Conservation (phyloP, 2,888 invertebrate genomes). For the Stenoptilia bipunctidactyla region DNA sequence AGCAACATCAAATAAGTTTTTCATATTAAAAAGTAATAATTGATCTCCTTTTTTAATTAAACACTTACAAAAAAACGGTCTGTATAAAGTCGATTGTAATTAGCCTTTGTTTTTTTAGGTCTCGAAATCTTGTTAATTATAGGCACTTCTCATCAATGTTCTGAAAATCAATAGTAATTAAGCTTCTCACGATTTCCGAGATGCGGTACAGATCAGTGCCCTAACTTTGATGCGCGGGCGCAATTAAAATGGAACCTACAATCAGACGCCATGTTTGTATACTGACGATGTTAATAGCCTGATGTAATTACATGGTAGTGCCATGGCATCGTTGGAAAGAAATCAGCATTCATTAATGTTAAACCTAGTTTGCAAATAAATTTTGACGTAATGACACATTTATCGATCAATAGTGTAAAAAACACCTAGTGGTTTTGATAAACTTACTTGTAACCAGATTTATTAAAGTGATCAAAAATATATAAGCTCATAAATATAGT, state of each 20-base stretch:
- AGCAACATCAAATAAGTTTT: no score
- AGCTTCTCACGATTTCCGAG: constrained; percentile 54
- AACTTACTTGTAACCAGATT: no score
- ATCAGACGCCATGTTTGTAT: constrained; percentile 71
- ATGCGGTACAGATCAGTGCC: constrained; percentile 43
- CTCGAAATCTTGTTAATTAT: constrained; percentile 6
- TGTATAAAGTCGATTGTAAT: neutral
- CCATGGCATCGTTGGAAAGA: constrained; percentile 40
- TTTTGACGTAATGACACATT: no score
- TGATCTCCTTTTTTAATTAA: no score
- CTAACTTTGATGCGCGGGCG: constrained; percentile 64
- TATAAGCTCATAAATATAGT: no score
- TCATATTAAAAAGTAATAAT: no score
- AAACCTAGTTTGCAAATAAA: no score
- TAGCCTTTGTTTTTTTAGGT: neutral
- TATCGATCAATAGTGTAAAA: no score
- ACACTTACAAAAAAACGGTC: no score
- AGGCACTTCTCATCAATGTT: constrained; percentile 15
- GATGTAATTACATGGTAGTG: constrained; percentile 66
- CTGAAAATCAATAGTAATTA: constrained; percentile 52
- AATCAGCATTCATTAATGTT: no score
- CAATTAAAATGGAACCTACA: constrained; percentile 70
- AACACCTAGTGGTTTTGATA: no score
- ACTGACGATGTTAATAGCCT: constrained; percentile 68
- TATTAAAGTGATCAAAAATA: no score